Evolutionary conservation across 2,888 invertebrate genomes (phyloP).

Genomic region (Flexamia atlantica): DNA sequence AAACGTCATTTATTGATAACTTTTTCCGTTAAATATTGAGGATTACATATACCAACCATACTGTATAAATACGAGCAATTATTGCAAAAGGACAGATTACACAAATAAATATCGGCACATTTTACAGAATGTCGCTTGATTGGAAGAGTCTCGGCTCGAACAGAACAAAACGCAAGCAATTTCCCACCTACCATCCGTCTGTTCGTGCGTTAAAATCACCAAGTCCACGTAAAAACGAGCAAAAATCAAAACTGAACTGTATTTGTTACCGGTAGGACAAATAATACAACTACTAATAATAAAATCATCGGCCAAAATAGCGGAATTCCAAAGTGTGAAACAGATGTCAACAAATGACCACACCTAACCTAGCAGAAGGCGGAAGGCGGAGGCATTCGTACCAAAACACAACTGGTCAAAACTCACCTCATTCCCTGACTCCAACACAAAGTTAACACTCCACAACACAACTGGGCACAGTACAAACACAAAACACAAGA

Average conservation of each 20-base stretch:
- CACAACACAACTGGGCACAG: slow-evolving; percentile 12
- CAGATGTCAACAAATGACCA: slow-evolving; percentile 28
- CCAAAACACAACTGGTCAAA: neutral
- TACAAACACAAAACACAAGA: neutral
- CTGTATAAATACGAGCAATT: no score
- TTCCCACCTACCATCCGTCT: neutral
- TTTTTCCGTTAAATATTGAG: no score
- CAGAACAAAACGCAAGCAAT: no score
- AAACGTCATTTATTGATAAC: no score
- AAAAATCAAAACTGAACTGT: no score
- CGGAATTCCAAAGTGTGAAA: neutral
- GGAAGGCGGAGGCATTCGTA: no score
- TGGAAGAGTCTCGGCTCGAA: no score
- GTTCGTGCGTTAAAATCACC: slow-evolving; percentile 13
- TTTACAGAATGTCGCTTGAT: neutral
- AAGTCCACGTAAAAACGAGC: neutral
- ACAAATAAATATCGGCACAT: no score
- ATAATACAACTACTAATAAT: neutral
- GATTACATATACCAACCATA: no score
- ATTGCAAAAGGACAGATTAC: no score
- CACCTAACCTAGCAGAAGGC: slow-evolving; percentile 37
- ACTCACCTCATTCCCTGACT: slow-evolving; percentile 1
- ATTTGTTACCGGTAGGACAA: no score
- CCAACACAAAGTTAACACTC: neutral
- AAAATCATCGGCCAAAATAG: neutral